These are phyloP conservation scores for Aphidius colemani DNA, from an alignment of 2,888 invertebrate genomes.

Conservation along the genomic window DNA sequence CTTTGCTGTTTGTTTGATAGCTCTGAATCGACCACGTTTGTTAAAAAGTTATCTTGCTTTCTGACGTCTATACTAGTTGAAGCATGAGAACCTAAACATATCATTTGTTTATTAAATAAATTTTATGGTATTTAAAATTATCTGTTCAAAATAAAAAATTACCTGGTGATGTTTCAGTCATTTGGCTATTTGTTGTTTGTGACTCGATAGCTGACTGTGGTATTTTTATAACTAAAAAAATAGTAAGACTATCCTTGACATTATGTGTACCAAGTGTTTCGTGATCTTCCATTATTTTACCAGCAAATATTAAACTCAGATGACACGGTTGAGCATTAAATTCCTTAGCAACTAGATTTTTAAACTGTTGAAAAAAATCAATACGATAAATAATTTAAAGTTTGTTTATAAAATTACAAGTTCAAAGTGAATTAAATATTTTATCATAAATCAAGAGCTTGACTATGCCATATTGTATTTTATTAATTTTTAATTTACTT, in stretches of 20 bases:
- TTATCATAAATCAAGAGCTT: not conserved
- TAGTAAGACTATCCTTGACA: conserved; percentile 92
- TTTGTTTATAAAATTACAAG: not conserved
- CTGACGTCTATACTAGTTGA: conserved; percentile 73
- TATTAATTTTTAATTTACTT: conserved; percentile 50
- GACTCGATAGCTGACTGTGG: conserved; percentile 62
- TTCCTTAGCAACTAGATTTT: conserved; percentile 79
- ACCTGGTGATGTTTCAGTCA: conserved; percentile 68
- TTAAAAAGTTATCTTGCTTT: conserved; percentile 75
- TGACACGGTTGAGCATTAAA: conserved; percentile 86
- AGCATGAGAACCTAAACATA: conserved; percentile 70
- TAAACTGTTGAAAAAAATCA: conserved; percentile 67
- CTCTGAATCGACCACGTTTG: conserved; percentile 74
- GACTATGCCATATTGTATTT: not conserved
- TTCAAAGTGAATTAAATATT: conserved; percentile 7
- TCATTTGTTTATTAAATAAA: not conserved
- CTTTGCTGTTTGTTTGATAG: conserved; percentile 72
- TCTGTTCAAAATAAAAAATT: conserved; percentile 25
- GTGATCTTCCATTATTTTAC: conserved; percentile 96
- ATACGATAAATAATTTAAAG: not conserved
- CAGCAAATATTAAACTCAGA: conserved; percentile 95
- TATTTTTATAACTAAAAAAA: conserved; percentile 91
- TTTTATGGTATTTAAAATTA: too few relatives aligned
- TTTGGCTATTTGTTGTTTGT: conserved; percentile 48
- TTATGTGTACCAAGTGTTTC: conserved; percentile 86